Conservation (phyloP, 2,888 invertebrate species). For the Eupelmus urozonus region DNA sequence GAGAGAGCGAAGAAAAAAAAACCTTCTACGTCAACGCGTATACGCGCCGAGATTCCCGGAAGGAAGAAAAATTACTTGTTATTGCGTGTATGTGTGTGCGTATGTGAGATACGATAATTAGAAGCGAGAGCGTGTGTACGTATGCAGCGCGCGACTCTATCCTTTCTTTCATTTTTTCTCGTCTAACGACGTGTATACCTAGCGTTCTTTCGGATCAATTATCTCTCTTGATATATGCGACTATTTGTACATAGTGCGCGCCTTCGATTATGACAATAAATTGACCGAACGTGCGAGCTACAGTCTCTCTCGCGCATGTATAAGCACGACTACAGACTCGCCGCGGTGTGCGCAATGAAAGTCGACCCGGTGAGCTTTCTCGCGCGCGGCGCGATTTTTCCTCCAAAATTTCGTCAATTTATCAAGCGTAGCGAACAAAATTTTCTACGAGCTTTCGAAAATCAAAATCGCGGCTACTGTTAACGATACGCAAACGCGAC, state of each 20-base stretch:
- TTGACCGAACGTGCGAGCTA: conserved; percentile 45
- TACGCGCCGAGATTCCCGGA: no score
- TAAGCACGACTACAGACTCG: neutral
- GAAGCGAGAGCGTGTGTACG: neutral
- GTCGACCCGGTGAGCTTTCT: neutral
- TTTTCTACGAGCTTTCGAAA: neutral
- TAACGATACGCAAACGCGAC: no score
- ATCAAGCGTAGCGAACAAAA: neutral
- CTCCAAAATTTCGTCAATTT: neutral
- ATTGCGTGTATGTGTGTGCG: conserved; percentile 29
- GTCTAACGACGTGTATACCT: conserved; percentile 1
- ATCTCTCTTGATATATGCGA: conserved; percentile 54
- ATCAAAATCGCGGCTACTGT: no score
- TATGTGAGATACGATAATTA: no score
- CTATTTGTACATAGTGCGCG: conserved; percentile 58
- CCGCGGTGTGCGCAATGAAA: neutral
- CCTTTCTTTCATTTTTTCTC: neutral
- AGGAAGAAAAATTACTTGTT: no score
- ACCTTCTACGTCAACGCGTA: neutral
- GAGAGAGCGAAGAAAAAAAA: neutral
- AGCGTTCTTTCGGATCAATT: conserved; percentile 47
- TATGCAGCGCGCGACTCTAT: neutral
- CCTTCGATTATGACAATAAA: conserved; percentile 61
- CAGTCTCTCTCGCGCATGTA: neutral
- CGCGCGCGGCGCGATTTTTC: neutral